Percentiles rank a stretch among this genome's conserved stretches.
Conservation (phyloP, 2,797 vertebrate species). For the Crenichthys baileyi region DNA sequence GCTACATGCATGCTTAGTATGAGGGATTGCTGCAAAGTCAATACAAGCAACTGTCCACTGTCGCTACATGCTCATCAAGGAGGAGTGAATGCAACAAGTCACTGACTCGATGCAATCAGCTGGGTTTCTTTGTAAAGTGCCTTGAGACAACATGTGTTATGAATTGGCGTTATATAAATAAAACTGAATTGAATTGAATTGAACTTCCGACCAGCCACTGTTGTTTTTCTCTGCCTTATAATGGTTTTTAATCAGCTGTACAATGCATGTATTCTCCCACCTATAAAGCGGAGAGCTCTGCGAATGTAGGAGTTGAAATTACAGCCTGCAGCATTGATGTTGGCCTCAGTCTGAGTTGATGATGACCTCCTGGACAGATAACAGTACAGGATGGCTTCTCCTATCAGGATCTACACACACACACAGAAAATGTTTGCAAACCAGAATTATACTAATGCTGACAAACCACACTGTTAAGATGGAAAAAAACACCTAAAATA, state of each 20-base stretch:
- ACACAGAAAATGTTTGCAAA: conserved; percentile 14
- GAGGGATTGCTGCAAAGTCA: no score
- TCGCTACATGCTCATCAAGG: no score
- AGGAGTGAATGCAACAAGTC: no score
- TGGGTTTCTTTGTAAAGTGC: no score
- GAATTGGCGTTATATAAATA: no score
- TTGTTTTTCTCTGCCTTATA: not conserved
- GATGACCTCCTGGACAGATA: conserved; percentile 90
- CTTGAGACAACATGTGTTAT: no score
- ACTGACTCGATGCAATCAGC: no score
- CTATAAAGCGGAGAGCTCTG: conserved; percentile 93
- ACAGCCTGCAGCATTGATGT: conserved; percentile 95
- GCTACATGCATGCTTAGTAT: no score
- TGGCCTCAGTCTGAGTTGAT: conserved; percentile 87
- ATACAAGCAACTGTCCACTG: no score
- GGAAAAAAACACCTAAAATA: not conserved
- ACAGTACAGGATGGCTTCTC: conserved; percentile 94
- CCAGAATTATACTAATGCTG: not conserved
- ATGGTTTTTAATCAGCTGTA: not conserved
- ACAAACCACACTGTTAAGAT: not conserved
- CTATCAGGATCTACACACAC: conserved; percentile 88
- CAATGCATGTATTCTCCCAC: conserved; percentile 72
- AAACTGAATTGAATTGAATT: no score
- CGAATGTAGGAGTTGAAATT: conserved; percentile 97
- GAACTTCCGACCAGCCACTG: no score